Base-by-base conservation (phyloP, 1,140 invertebrate genomes). In the Panulirus ornatus region DNA sequence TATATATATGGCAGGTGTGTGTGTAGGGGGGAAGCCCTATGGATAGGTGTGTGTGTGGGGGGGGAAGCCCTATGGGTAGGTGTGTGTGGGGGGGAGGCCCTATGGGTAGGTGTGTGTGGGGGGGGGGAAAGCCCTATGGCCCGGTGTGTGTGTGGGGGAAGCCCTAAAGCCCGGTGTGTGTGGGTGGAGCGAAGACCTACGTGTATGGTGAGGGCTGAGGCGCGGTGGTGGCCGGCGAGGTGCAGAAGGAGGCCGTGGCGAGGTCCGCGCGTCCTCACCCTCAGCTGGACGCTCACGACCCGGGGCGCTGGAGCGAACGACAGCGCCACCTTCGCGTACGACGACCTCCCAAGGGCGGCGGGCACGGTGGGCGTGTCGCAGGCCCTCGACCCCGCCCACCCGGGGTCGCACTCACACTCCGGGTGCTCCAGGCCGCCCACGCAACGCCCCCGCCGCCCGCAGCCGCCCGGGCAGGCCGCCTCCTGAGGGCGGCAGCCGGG, bases 301-400 rank as follows among this genome's bases (percentile, higher is more conserved):
- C 97, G 98, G 83, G 97, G 95, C 93, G 98, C 97, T 0, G 97
- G 97, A 93, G 98, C 97, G 93, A 99, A 99, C 66, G 97, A 98
- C 1, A 99, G 94, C 0, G 97, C 97, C 94, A 99, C 99, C 93
- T 98, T 98, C 9, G 99, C 97, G 94, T 99, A 99, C 92, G 97
- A 98, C 93, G 98, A 78, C 0, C 96, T 73, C 16, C 63, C 78
- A 14, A 88, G 78, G 0, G 30, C 27, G 22, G 78, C 66, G 19
- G 86, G 86, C 2, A 82, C 22, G 8, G 86, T 88, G 11, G 86
- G 54, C 6, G 47, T 51, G 19, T 54, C 58, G 34, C 86, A 88
- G 11, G n/a, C 42, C 8, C 27, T 9, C 1, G 36, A 78, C 16
- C 76, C 76, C 40, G 86, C n/a, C 86, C 86, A 88, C 11, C 86